Evolutionary conservation across 2,797 vertebrate genomes (phyloP), one percentile per base, ranked within the genome.

Genomic region (Vespertilio murinus): DNA sequence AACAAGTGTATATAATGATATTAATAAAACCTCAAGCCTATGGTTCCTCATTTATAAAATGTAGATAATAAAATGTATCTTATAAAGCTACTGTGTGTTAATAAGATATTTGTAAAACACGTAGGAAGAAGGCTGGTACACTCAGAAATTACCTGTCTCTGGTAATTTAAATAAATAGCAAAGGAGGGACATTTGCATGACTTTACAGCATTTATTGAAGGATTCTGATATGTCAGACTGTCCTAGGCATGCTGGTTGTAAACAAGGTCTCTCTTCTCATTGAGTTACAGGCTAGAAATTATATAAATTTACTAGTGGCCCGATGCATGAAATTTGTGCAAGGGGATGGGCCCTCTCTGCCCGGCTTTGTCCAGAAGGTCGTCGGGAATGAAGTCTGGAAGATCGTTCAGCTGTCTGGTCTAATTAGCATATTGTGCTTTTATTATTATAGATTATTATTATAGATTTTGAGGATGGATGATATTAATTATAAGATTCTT

Each of bases 141-240:
- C 17, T 40, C 71, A 16, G 12, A 5, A 89, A 67, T 23, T 56
- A 30, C 22, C 28, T 73, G 4, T 20, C 20, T 35, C 71, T 61
- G 75, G 91, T 67, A 82, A 54, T 33, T 78, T 45, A 95, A 84
- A 91, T 94, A 81, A 80, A 81, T 8, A 56, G 17, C 3, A 54
- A 86, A 70, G 28, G 11, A 47, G 6, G 16, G 35, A 92, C 90
- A 33, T 42, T 42, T 56, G 18, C 89, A 82, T 82, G 8, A 91
- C 65, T 86, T 82, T 59, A 49, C 67, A n/a, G 22, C 11, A 73
- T 91, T 78, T 86, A 71, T 1, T 91, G 11, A 79, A 83, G 67
- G 20, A 91, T n/a, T 84, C 64, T 18, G 42, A 16, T 40, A 54
- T 67, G 59, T 28, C 88, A 83, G 74, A 89, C 83, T 84, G 30